Conservation (phyloP, 2,888 invertebrate genomes). For the Patella caerulea region DNA sequence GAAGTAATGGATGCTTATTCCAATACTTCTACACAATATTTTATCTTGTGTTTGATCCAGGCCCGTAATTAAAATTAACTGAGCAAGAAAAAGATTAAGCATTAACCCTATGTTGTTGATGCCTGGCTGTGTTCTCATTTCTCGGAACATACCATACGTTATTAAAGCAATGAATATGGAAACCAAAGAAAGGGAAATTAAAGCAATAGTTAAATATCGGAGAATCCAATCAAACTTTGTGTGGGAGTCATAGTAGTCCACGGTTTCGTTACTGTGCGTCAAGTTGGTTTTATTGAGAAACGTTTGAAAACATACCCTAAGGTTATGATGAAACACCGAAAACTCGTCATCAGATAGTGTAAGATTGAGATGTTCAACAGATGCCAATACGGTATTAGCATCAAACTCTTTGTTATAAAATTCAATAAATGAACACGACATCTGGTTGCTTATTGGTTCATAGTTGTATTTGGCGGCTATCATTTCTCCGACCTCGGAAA, state of each 20-base stretch:
- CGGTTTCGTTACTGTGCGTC: background rate
- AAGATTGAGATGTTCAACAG: background rate
- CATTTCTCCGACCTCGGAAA: too few species aligned
- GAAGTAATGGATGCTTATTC: constrained; percentile 39
- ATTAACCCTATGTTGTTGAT: constrained; percentile 44
- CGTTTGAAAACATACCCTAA: background rate
- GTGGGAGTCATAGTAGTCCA: background rate
- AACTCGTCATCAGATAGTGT: background rate
- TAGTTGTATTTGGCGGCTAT: background rate
- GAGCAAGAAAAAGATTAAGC: constrained; percentile 35
- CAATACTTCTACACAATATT: constrained; percentile 34
- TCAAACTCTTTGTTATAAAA: background rate
- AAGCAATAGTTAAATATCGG: constrained; percentile 25
- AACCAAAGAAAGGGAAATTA: constrained; percentile 28
- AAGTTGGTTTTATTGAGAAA: background rate
- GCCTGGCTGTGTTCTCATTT: constrained; percentile 42
- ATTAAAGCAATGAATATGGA: constrained; percentile 37
- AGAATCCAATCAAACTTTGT: background rate
- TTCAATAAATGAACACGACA: background rate
- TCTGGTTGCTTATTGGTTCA: background rate
- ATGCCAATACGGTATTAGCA: background rate
- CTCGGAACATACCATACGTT: constrained; percentile 35
- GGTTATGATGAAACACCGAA: background rate
- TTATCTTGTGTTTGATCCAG: constrained; percentile 19
- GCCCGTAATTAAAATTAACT: constrained; percentile 34